Evolutionary conservation across 2,113 vertebrate species (phyloP).

Genomic region (Ophthalmolycus amberensis): DNA sequence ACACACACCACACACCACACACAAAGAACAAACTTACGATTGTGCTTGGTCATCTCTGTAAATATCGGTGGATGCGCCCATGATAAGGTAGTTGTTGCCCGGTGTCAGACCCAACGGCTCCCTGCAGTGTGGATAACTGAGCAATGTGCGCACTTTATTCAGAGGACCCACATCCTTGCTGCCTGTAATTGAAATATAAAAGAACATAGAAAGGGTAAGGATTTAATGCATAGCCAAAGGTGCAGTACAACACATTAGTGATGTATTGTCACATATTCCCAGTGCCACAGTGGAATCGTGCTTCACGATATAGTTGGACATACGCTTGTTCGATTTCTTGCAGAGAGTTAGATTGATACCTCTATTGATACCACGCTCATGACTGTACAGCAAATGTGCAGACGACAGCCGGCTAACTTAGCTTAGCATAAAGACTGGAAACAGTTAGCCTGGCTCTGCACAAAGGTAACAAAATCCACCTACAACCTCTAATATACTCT

Average conservation of each 20-base stretch:
- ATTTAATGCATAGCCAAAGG: background rate
- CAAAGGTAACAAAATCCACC: background rate
- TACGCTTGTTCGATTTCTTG: background rate
- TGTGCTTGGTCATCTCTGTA: background rate
- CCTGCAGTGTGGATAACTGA: slow-evolving; percentile 74
- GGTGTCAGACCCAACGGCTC: slow-evolving; percentile 38
- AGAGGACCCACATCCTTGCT: slow-evolving; percentile 37
- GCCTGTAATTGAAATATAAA: slow-evolving; percentile 54
- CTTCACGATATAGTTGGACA: background rate
- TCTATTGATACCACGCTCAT: background rate
- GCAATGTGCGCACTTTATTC: slow-evolving; percentile 57
- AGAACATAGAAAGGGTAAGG: background rate
- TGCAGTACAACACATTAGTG: background rate
- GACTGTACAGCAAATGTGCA: background rate
- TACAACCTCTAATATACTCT: background rate
- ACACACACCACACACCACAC: background rate
- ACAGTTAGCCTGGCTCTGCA: background rate
- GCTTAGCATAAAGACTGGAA: background rate
- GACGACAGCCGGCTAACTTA: background rate
- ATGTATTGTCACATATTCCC: background rate
- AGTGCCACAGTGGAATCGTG: background rate
- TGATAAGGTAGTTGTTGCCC: slow-evolving; percentile 76
- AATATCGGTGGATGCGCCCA: slow-evolving; percentile 73
- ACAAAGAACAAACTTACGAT: slow-evolving; percentile 46
- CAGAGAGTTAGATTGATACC: background rate